Percentiles rank a stretch among this genome's conserved stretches.
Conservation (phyloP, 1,140 invertebrate species). For the Scaptomyza hsui region DNA sequence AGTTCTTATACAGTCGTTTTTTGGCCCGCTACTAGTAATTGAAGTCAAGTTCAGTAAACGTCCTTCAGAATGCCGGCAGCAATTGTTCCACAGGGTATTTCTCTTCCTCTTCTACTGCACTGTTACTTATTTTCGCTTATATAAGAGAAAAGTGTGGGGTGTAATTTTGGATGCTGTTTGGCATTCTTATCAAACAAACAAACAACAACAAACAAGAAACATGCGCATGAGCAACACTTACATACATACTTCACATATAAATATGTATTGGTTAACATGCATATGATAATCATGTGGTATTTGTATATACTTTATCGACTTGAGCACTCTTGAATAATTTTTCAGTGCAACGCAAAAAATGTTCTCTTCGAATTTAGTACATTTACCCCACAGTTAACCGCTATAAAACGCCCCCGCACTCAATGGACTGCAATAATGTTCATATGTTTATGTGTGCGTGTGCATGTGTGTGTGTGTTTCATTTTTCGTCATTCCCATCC, state of each 20-base stretch:
- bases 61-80: slow-evolving; percentile 55
- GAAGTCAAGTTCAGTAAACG: slow-evolving; percentile 61
- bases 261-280: neutral
- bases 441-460: neutral
- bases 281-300: no score
- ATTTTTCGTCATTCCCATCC: neutral
- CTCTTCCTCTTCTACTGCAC: neutral
- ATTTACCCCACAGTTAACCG: neutral
- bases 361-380: neutral
- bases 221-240: neutral
- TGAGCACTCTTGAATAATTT: neutral
- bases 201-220: neutral
- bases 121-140: neutral
- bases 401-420: neutral
- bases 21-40: slow-evolving; percentile 6
- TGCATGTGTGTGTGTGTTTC: neutral
- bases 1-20: neutral
- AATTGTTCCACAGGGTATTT: slow-evolving; percentile 8
- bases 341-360: neutral
- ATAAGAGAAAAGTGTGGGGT: neutral
- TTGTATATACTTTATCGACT: neutral
- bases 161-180: neutral
- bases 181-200: neutral
- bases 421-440: neutral
- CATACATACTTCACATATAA: neutral